phyloP scores from a whole-genome alignment of 2,113 vertebrate species.

The Ptyas mucosa region DNA sequence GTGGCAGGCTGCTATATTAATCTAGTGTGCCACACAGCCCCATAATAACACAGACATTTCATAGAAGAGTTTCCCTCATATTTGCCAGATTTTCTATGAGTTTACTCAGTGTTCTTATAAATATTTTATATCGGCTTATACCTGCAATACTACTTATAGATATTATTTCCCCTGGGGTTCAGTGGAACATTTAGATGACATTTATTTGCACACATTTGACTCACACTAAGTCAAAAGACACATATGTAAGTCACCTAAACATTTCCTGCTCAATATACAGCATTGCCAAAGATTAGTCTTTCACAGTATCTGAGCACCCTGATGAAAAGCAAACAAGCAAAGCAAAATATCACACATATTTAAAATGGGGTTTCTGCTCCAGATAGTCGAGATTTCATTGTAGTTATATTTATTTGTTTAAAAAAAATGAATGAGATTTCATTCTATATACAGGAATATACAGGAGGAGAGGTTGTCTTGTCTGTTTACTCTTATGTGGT shows the following conservation, averaged over 20 bases:
- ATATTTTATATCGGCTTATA: slow-evolving; percentile 37
- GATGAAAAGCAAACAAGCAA: not conserved
- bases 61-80: slow-evolving; percentile 6
- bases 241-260: not conserved
- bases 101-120: slow-evolving; percentile 29
- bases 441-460: not conserved
- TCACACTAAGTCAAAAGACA: not conserved
- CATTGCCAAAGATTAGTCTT: not conserved
- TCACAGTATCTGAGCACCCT: not conserved
- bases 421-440: not conserved
- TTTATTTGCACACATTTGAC: slow-evolving; percentile 13
- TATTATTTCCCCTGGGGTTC: slow-evolving; percentile 8
- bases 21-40: slow-evolving; percentile 6
- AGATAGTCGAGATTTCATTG: not conserved
- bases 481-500: not conserved
- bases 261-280: slow-evolving; percentile 9
- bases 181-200: not conserved
- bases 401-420: not conserved
- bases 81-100: slow-evolving; percentile 21
- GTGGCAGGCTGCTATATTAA: slow-evolving; percentile 1
- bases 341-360: not conserved
- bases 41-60: slow-evolving; percentile 19
- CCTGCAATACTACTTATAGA: not conserved
- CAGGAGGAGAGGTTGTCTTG: not conserved
- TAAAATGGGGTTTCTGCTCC: not conserved